These are phyloP conservation scores for Callithrix jacchus DNA, from an alignment of 2,113 vertebrate genomes.

Conservation along the genomic window DNA sequence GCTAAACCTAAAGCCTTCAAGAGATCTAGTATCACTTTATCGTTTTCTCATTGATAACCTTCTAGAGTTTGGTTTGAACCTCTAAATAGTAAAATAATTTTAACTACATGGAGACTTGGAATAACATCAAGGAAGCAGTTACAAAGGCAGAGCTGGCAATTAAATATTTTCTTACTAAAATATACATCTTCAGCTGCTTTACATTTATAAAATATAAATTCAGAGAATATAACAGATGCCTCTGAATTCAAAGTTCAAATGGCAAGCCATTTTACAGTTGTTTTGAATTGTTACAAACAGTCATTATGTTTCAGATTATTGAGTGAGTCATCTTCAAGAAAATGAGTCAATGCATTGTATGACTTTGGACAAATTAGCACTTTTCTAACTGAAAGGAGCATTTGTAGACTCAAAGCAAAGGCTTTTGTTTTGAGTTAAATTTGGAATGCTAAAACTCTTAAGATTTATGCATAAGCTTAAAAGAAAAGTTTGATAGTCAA, in stretches of 20 bases:
- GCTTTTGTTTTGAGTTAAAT: slow-evolving; percentile 82
- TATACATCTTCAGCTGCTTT: slow-evolving; percentile 46
- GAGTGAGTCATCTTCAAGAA: slow-evolving; percentile 82
- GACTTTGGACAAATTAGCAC: slow-evolving; percentile 84
- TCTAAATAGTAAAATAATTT: slow-evolving; percentile 55
- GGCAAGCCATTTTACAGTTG: slow-evolving; percentile 70
- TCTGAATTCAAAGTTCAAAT: slow-evolving; percentile 60
- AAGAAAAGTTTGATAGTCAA: slow-evolving; percentile 80
- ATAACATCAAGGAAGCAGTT: slow-evolving; percentile 41
- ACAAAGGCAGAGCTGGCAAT: slow-evolving; percentile 20
- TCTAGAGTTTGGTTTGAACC: neutral
- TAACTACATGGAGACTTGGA: neutral
- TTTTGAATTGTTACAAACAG: slow-evolving; percentile 70
- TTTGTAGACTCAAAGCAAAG: slow-evolving; percentile 82
- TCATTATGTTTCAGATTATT: slow-evolving; percentile 81
- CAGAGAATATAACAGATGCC: slow-evolving; percentile 52
- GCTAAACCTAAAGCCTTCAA: neutral
- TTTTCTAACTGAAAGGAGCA: slow-evolving; percentile 82
- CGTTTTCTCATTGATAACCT: slow-evolving; percentile 44
- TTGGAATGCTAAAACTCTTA: slow-evolving; percentile 80
- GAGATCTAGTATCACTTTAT: neutral
- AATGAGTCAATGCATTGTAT: slow-evolving; percentile 85
- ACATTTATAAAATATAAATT: slow-evolving; percentile 66
- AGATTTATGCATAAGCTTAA: slow-evolving; percentile 79
- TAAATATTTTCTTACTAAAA: slow-evolving; percentile 51